A percentile compares a stretch with the other conserved stretches of the same genome.
Evolutionary conservation across 2,797 vertebrate genomes (phyloP).

Genomic region (Syngnathus acus): DNA sequence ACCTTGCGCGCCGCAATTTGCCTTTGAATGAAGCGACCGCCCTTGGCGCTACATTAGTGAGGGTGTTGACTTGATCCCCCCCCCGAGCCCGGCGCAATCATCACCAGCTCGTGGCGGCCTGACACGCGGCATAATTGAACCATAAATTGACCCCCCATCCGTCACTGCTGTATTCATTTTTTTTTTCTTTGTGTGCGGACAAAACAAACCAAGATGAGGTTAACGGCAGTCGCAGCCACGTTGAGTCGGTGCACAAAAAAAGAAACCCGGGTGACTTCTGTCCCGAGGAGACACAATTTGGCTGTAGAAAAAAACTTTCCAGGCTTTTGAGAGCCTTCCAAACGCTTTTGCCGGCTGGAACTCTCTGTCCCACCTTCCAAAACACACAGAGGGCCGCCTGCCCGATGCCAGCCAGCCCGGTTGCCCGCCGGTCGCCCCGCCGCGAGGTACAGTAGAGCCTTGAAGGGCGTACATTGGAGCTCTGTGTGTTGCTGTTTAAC

Average conservation of each 20-base stretch:
- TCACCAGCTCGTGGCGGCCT: constrained; percentile 30
- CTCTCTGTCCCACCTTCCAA: not conserved
- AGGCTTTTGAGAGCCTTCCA: not conserved
- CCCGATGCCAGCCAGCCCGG: no score
- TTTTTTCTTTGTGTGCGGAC: constrained; percentile 52
- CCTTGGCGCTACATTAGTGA: constrained; percentile 6
- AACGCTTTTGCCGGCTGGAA: not conserved
- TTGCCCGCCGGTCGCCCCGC: constrained; percentile 35
- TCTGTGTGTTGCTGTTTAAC: constrained; percentile 45
- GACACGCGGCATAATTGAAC: constrained; percentile 58
- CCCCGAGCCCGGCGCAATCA: constrained; percentile 20
- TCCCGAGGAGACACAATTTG: constrained; percentile 1
- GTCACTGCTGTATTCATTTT: not conserved
- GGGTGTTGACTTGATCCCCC: constrained; percentile 28
- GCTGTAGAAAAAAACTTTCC: not conserved
- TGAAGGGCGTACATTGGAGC: constrained; percentile 48
- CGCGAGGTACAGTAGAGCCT: constrained; percentile 44
- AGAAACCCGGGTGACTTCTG: constrained; percentile 20
- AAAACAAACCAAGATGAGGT: constrained; percentile 28
- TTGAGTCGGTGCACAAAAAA: constrained; percentile 10
- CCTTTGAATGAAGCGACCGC: constrained; percentile 3
- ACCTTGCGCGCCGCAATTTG: not conserved
- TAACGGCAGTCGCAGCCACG: constrained; percentile 42
- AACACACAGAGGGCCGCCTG: constrained; percentile 44
- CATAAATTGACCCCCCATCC: constrained; percentile 45